These are phyloP conservation scores for Arizona elegans DNA, from an alignment of 2,113 vertebrate genomes.

Conservation along the genomic window DNA sequence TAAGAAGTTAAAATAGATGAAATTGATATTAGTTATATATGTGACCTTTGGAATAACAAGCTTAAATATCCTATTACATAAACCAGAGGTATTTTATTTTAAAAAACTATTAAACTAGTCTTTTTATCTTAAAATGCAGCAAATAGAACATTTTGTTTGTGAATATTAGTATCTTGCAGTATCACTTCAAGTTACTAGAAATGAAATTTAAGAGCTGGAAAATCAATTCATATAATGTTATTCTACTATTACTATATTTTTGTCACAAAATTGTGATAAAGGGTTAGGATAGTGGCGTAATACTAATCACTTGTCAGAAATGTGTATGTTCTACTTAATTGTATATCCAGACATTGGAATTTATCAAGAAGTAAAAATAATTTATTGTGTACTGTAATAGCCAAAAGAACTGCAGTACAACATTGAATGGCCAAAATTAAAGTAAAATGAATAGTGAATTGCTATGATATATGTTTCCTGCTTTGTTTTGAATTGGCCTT, in stretches of 20 bases:
- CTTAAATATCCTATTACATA: neutral
- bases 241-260: neutral
- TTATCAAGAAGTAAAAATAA: neutral
- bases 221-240: neutral
- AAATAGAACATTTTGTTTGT: neutral
- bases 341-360: neutral
- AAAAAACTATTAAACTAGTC: neutral
- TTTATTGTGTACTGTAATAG: neutral
- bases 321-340: neutral
- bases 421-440: neutral
- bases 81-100: neutral
- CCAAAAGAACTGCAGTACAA: neutral
- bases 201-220: neutral
- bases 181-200: neutral
- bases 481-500: neutral
- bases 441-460: neutral
- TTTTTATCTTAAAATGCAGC: neutral
- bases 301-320: neutral
- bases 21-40: neutral
- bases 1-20: neutral
- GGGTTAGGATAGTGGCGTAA: neutral
- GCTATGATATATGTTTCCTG: neutral
- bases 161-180: neutral
- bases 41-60: neutral
- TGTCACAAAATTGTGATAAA: neutral